A percentile compares a stretch with the other conserved stretches of the same genome.
Evolutionary conservation across 2,888 invertebrate genomes (phyloP).

Genomic region (Trissoscelio sp.): DNA sequence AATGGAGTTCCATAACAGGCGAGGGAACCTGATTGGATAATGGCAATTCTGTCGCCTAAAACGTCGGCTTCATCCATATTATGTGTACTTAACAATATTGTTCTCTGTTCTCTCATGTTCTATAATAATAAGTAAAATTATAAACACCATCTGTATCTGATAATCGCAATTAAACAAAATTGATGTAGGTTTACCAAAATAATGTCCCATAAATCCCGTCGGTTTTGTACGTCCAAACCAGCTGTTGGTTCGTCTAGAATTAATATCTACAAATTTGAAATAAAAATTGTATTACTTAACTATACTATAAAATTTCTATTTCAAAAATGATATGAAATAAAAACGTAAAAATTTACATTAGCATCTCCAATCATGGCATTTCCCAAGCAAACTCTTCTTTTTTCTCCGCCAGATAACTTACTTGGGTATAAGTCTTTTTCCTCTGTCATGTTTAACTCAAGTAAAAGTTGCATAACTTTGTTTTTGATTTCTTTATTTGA

Average conservation of each 20-base stretch:
- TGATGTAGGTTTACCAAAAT: conserved; percentile 85
- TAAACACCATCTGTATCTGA: too few relatives aligned
- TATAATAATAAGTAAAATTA: too few relatives aligned
- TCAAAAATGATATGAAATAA: conserved; percentile 88
- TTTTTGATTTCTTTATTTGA: conserved; percentile 82
- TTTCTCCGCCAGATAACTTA: conserved; percentile 95
- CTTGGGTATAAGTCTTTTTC: conserved; percentile 87
- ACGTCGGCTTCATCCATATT: conserved; percentile 98
- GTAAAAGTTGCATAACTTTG: conserved; percentile 86
- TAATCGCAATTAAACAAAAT: too few relatives aligned
- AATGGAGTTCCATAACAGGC: too few relatives aligned
- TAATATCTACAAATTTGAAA: conserved; percentile 80
- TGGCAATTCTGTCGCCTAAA: conserved; percentile 94
- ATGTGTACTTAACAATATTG: conserved; percentile 95
- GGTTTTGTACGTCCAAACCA: conserved; percentile 94
- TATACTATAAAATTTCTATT: conserved; percentile 30
- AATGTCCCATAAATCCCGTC: conserved; percentile 94
- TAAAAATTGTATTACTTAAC: neutral
- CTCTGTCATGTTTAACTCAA: conserved; percentile 86
- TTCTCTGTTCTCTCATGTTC: conserved; percentile 87
- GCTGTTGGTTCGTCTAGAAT: conserved; percentile 94
- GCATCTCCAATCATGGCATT: conserved; percentile 93
- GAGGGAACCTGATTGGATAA: conserved; percentile 85
- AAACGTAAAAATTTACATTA: conserved; percentile 83
- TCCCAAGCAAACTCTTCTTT: conserved; percentile 93